Percentiles rank a stretch among this genome's conserved stretches.
Evolutionary conservation across 1,140 invertebrate species (phyloP).

Genomic region (Diorhabda carinulata): DNA sequence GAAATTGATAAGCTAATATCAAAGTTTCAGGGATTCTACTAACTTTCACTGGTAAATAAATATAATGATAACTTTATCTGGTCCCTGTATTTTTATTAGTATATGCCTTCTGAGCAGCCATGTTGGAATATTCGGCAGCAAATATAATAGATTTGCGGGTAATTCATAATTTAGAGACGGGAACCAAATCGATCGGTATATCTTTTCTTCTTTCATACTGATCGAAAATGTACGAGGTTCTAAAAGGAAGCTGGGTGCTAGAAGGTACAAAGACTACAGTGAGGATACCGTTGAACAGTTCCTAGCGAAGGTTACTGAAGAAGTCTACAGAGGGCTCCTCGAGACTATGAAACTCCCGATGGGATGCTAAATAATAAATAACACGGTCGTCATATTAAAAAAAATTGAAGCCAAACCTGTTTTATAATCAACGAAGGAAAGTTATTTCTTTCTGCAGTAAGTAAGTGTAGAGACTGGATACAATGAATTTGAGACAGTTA

Average conservation of each 20-base stretch:
- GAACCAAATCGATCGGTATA: no score
- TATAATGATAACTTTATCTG: no score
- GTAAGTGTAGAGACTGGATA: background rate
- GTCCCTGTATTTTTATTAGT: no score
- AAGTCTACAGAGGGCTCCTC: background rate
- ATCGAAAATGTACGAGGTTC: background rate
- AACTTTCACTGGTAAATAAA: no score
- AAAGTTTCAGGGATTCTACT: no score
- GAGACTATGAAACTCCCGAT: background rate
- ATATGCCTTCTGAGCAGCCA: no score
- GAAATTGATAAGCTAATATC: no score
- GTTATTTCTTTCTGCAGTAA: background rate
- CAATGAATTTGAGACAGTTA: background rate
- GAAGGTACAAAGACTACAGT: background rate
- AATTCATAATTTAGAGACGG: no score
- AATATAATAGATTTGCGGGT: no score
- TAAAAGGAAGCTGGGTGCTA: background rate
- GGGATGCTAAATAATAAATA: background rate
- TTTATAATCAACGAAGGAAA: background rate
- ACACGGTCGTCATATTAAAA: background rate
- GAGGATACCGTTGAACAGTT: background rate
- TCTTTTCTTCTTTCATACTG: no score
- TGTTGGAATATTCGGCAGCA: no score
- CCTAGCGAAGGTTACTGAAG: background rate
- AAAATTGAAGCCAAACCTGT: background rate